A percentile compares a stretch with the other conserved stretches of the same genome.
These are phyloP conservation scores for Orthosia cruda DNA, from an alignment of 2,888 invertebrate species.

Conservation along the genomic window DNA sequence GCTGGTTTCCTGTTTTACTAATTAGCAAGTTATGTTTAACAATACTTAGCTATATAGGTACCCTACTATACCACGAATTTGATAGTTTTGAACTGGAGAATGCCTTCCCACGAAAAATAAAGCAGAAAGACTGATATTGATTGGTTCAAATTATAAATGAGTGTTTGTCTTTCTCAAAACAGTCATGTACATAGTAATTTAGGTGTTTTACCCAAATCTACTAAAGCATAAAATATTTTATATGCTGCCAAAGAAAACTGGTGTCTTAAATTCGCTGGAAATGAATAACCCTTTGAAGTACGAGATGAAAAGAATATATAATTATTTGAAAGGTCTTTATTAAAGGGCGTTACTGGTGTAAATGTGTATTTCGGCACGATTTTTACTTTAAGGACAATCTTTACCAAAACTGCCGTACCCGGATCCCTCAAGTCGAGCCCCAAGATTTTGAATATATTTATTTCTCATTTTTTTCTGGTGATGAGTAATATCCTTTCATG, in stretches of 20 bases:
- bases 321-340: conserved; percentile 47
- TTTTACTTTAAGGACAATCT: conserved; percentile 18
- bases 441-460: conserved; percentile 1
- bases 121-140: background rate
- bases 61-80: background rate
- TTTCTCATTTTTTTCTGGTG: conserved; percentile 34
- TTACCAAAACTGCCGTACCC: background rate
- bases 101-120: background rate
- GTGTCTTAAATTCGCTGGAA: conserved; percentile 53
- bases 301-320: conserved; percentile 51
- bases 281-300: conserved; percentile 63
- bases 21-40: conserved; percentile 12
- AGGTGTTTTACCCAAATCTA: conserved; percentile 14
- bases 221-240: conserved; percentile 43
- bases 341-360: conserved; percentile 24
- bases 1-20: conserved; percentile 17
- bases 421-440: background rate
- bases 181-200: conserved; percentile 14
- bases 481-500: conserved; percentile 57
- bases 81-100: background rate
- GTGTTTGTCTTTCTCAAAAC: conserved; percentile 11
- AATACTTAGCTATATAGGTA: background rate
- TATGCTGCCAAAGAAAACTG: conserved; percentile 29
- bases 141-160: background rate
- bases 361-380: conserved; percentile 9